Evolutionary conservation across 2,797 vertebrate species (phyloP), one percentile per base, ranked within the genome.

Genomic region (Pangasius mekongensis): DNA sequence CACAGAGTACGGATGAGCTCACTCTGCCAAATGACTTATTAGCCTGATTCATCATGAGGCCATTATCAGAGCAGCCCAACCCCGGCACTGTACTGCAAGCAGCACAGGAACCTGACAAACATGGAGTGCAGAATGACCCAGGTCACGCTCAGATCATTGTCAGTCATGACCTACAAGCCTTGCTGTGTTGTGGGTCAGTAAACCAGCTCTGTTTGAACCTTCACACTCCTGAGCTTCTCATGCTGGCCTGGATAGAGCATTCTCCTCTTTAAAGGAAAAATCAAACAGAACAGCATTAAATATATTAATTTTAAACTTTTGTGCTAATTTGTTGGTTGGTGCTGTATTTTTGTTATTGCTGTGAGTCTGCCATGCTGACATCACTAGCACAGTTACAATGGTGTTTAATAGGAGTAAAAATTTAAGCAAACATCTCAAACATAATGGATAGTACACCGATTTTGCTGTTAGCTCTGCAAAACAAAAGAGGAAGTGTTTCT

Each of bases 11-110:
- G 92, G 91, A 93, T 88, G 92, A 94, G 92, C 93, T 90, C 89
- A 92, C 92, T 92, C 93, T 93, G 91, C 89, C 90, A 92, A 93
- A 94, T 94, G 91, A 94, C 92, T 94, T 87, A 89, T 91, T 90
- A 88, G 62, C 92, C 93, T 93, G 91, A 94, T 94, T 95, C 92
- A 95, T 94, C 93, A 92, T 86, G 18, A 54, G n/a, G 33, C 81
- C 27, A 77, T 88, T 90, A 94, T 94, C 89, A 39, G 88, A 67
- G 89, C 90, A 10, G 83, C 89, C 92, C 89, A 92, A 93, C 89
- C 81, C 83, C 88, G 86, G 89, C 92, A 92, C 87, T 86, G 89
- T 93, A 92, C 86, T 89, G 90, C 85, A 64, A 54, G 33, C 85
- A 90, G 89, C 82, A 22, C 60, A 82, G 91, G 91, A 93, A 93